Conservation (phyloP, 2,888 invertebrate species). For the Agonopterix subpropinquella region DNA sequence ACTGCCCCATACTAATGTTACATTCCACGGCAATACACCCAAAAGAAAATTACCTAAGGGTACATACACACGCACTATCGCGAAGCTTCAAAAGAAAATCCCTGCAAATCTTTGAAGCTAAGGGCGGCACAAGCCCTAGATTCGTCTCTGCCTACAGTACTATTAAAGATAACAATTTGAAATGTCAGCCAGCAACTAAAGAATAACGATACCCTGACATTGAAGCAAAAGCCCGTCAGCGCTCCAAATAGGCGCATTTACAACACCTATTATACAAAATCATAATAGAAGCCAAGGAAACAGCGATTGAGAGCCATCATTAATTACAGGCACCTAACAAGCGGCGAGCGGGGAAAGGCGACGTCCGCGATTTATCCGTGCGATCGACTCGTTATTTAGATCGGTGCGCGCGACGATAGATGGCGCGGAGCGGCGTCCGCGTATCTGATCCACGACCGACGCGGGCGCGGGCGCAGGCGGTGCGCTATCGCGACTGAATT, state of each 20-base stretch:
- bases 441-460: constrained; percentile 63
- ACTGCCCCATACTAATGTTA: too few species aligned
- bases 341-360: constrained; percentile 50
- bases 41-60: too few species aligned
- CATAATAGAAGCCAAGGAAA: constrained; percentile 31
- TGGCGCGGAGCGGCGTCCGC: constrained; percentile 41
- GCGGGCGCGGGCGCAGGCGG: constrained; percentile 23
- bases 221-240: too few species aligned
- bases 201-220: too few species aligned
- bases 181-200: too few species aligned
- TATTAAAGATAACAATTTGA: too few species aligned
- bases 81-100: too few species aligned
- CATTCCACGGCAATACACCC: too few species aligned
- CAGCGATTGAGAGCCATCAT: constrained; percentile 48
- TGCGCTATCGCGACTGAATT: constrained; percentile 30
- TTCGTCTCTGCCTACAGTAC: too few species aligned
- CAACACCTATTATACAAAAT: constrained; percentile 18
- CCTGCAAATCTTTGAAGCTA: too few species aligned
- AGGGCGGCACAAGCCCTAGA: too few species aligned
- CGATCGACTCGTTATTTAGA: constrained; percentile 65
- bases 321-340: constrained; percentile 63
- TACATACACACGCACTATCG: too few species aligned
- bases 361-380: constrained; percentile 57
- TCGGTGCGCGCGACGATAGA: constrained; percentile 59
- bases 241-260: constrained; percentile 15